A percentile compares a stretch with the other conserved stretches of the same genome.
Conservation (phyloP, 64 coral and sea anemone species). For the Catalaphyllia jardinei region DNA sequence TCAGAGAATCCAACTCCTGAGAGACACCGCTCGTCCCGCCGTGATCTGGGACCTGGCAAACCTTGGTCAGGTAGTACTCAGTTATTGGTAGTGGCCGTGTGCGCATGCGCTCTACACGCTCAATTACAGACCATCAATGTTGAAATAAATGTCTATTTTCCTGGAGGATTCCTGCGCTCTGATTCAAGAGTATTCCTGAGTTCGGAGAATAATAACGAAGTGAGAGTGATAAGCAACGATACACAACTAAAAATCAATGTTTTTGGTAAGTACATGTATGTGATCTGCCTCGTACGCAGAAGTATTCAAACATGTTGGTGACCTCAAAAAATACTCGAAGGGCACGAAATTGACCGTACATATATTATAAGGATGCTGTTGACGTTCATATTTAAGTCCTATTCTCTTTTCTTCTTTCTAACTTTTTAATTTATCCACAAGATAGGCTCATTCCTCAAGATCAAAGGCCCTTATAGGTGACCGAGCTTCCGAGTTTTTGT, state of each 20-base stretch:
- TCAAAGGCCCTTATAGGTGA: too few relatives aligned
- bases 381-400: too few relatives aligned
- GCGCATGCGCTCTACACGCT: conserved; percentile 41
- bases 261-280: conserved; percentile 41
- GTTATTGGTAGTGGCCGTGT: conserved; percentile 27
- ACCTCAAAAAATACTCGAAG: too few relatives aligned
- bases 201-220: conserved; percentile 45
- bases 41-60: not conserved
- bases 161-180: conserved; percentile 34
- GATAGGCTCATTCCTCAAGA: too few relatives aligned
- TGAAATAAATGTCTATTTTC: conserved; percentile 38
- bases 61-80: not conserved
- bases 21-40: not conserved
- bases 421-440: too few relatives aligned
- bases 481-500: too few relatives aligned
- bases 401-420: too few relatives aligned
- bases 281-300: too few relatives aligned
- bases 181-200: conserved; percentile 51
- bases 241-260: conserved; percentile 11
- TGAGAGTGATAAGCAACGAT: conserved; percentile 1
- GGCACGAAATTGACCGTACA: too few relatives aligned
- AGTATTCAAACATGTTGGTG: too few relatives aligned
- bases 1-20: not conserved
- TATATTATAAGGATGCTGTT: too few relatives aligned
- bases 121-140: conserved; percentile 30